Percentiles rank a stretch among this genome's conserved stretches.
These are phyloP conservation scores for Physella acuta DNA, from an alignment of 1,140 invertebrate genomes.

Conservation along the genomic window DNA sequence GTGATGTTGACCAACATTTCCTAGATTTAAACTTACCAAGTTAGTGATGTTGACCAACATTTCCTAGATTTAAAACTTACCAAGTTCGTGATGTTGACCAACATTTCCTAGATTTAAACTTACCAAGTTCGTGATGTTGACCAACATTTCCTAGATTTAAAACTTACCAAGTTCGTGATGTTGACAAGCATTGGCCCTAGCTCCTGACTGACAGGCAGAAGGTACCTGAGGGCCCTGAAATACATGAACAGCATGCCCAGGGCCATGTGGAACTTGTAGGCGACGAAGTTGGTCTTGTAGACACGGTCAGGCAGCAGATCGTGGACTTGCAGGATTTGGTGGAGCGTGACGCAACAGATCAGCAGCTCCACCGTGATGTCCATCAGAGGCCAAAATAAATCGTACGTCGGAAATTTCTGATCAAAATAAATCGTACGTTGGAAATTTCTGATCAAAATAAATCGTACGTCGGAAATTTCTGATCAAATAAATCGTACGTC, in stretches of 20 bases:
- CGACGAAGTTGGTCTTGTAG: conserved; percentile 36
- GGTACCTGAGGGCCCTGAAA: conserved; percentile 58
- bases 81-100: conserved; percentile 59
- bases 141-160: no score
- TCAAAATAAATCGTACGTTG: conserved; percentile 26
- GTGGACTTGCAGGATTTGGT: conserved; percentile 43
- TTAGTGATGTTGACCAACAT: no score
- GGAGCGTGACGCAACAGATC: conserved; percentile 37
- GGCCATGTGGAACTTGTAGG: conserved; percentile 47
- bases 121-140: no score
- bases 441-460: conserved; percentile 33
- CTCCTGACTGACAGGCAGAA: conserved; percentile 60
- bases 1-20: no score
- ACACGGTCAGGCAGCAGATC: conserved; percentile 43
- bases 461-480: conserved; percentile 37
- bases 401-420: conserved; percentile 38
- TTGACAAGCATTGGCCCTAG: conserved; percentile 60
- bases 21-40: no score
- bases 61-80: no score
- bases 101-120: conserved; percentile 59
- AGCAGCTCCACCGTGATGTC: conserved; percentile 6
- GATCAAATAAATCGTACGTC: conserved; percentile 27
- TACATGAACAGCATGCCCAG: conserved; percentile 59
- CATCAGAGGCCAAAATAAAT: conserved; percentile 32
- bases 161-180: conserved; percentile 60